Conservation (phyloP, 2,888 invertebrate genomes). For the Crepidodera aurea region DNA sequence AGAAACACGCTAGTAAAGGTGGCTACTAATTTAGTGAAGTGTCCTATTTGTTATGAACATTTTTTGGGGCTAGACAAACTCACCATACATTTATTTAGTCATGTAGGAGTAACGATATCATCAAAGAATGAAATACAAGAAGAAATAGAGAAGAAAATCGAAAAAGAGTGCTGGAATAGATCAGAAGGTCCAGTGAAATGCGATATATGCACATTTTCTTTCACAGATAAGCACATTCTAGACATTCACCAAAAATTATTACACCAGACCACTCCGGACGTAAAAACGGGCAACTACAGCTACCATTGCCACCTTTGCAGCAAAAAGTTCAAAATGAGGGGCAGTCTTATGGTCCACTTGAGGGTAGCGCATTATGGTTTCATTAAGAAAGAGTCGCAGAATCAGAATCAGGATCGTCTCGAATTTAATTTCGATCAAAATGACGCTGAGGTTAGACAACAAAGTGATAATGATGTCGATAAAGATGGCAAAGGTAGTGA, state of each 20-base stretch:
- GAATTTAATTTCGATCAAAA: too few relatives aligned
- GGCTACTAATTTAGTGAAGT: constrained; percentile 76
- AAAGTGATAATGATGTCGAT: constrained; percentile 2
- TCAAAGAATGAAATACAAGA: constrained; percentile 8
- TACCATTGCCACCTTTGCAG: constrained; percentile 81
- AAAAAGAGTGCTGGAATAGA: constrained; percentile 28
- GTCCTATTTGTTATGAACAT: constrained; percentile 81
- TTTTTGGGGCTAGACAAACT: constrained; percentile 81
- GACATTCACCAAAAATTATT: constrained; percentile 79
- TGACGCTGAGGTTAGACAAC: neutral
- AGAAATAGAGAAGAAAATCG: constrained; percentile 50
- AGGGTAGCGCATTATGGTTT: constrained; percentile 76
- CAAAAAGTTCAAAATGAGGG: constrained; percentile 82
- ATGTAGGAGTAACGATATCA: constrained; percentile 4
- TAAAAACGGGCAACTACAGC: constrained; percentile 55
- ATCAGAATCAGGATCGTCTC: neutral
- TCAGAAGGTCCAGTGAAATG: constrained; percentile 58
- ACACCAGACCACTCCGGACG: constrained; percentile 63
- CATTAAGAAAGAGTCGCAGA: constrained; percentile 41
- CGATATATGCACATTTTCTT: constrained; percentile 76
- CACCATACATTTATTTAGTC: constrained; percentile 81
- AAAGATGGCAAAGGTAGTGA: constrained; percentile 5
- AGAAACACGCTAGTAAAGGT: constrained; percentile 77
- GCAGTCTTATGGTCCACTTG: constrained; percentile 82
- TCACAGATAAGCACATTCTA: constrained; percentile 74